Base-by-base conservation (phyloP, 2,888 invertebrate genomes). In the Tipula helvola region DNA sequence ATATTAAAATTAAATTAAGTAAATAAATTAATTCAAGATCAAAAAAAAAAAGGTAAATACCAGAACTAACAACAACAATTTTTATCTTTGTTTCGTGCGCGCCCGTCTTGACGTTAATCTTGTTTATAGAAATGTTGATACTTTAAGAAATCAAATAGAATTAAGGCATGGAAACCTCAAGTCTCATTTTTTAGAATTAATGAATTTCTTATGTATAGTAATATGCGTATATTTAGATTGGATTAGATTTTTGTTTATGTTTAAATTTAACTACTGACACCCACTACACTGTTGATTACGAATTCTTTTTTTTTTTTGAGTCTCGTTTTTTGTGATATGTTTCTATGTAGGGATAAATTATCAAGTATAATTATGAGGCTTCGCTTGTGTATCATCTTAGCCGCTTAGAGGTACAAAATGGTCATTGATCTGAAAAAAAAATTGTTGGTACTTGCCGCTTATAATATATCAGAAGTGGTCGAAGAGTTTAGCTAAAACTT, bases 171-270 rank as follows among this genome's bases (percentile, higher is more conserved):
- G 10, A 71, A 71, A 71, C 71, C 71, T 28, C 71, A 71, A 28
- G 71, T 71, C 71, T 71, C 71, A 71, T 71, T 71, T 71, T 71
- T 71, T 71, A 71, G 71, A 71, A 71, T 71, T 71, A 71, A 71
- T 71, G 71, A 71, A 16, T 52, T 52, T 52, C 16, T 16, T 52
- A 5, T 28, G 28, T 52, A 47, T 3, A 39, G 44, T 44, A 16
- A 28, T 8, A 71, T 71, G 71, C 71, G 71, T 71, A 71, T 71
- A 71, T 71, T 71, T 71, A 71, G 71, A 71, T 71, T 71, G 71
- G 71, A 71, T 71, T 71, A 71, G 71, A 28, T 71, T 71, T 28
- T 71, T 71, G 71, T 71, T 71, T 71, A 28, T 28, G 71, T 71
- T 71, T 71, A 71, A 2, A 71, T 71, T 71, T 71, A 71, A 71